Percentiles rank a stretch among this genome's conserved stretches.
Evolutionary conservation across 2,113 vertebrate species (phyloP).

Genomic region (Ptilonorhynchus violaceus): DNA sequence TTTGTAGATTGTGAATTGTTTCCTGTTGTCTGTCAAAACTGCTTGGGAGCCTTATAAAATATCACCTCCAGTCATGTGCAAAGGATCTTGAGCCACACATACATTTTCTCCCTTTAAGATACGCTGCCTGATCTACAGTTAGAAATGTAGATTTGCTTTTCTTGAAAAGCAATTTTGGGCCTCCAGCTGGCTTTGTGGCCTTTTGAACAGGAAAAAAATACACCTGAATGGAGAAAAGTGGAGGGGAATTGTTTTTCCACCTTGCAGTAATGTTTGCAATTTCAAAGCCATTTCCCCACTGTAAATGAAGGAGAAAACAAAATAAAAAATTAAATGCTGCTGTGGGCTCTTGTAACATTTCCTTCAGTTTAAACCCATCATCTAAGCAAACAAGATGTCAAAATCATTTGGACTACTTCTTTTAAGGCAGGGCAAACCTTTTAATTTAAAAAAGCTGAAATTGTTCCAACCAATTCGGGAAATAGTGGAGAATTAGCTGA

Average conservation of each 20-base stretch:
- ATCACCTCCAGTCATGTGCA: background rate
- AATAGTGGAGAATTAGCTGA: background rate
- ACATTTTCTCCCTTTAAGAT: background rate
- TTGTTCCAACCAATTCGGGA: background rate
- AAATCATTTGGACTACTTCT: background rate
- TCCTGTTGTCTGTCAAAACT: background rate
- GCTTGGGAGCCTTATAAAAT: background rate
- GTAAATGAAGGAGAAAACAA: background rate
- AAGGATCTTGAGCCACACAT: background rate
- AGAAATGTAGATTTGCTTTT: background rate
- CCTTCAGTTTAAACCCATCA: background rate
- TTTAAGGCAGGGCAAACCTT: background rate
- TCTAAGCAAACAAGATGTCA: background rate
- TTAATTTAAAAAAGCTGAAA: background rate
- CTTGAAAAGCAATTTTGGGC: slow-evolving; percentile 20
- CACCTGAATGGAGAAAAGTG: background rate
- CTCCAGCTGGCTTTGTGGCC: background rate
- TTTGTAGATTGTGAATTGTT: background rate
- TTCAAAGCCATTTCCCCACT: background rate
- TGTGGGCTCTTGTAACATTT: background rate
- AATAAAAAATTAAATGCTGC: background rate
- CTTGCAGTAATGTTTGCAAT: background rate
- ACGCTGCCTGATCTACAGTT: background rate
- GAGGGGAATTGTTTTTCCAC: background rate
- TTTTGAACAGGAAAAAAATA: background rate